A percentile compares a stretch with the other conserved stretches of the same genome.
These are phyloP conservation scores for Griposia aprilina DNA, from an alignment of 2,888 invertebrate species.

Conservation along the genomic window DNA sequence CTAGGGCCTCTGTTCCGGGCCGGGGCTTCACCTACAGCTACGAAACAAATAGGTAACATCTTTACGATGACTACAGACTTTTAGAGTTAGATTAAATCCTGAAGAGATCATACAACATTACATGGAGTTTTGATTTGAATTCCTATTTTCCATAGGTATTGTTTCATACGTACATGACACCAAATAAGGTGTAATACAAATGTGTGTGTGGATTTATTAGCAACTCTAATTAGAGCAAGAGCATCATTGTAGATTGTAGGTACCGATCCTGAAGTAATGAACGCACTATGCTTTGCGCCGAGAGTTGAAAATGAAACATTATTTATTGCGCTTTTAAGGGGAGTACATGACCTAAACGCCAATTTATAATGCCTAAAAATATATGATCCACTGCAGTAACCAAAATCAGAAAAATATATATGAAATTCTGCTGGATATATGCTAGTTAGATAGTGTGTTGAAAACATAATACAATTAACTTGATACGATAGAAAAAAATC, in stretches of 20 bases:
- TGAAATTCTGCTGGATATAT: too few species aligned
- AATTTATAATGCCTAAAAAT: too few species aligned
- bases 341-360: too few species aligned
- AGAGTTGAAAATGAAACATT: not conserved
- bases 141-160: not conserved
- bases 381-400: too few species aligned
- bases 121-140: not conserved
- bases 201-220: not conserved
- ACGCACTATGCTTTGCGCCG: not conserved
- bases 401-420: too few species aligned
- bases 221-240: slow-evolving; percentile 27
- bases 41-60: not conserved
- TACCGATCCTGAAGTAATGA: not conserved
- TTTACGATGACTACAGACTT: not conserved
- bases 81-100: too few species aligned
- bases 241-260: not conserved
- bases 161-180: not conserved
- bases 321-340: too few species aligned
- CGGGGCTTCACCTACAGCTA: not conserved
- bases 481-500: too few species aligned
- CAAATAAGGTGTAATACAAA: slow-evolving; percentile 6
- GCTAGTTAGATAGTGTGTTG: too few species aligned
- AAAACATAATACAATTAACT: too few species aligned
- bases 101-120: not conserved
- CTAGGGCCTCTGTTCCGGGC: too few species aligned